These are phyloP conservation scores for Petrolisthes cinctipes DNA, from an alignment of 2,888 invertebrate genomes.

Conservation along the genomic window DNA sequence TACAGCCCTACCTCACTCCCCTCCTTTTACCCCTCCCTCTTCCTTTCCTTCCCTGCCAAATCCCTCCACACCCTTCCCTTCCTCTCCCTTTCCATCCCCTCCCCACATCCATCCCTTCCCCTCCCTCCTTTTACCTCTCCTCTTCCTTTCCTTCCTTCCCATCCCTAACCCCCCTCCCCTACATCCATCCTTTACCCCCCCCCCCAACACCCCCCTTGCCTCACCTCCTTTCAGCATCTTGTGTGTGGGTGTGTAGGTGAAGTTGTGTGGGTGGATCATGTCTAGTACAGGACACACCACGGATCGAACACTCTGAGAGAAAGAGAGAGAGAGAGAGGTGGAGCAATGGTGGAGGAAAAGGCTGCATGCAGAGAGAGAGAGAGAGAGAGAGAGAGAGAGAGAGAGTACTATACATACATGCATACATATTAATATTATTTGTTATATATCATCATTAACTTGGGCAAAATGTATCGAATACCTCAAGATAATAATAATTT, in stretches of 20 bases:
- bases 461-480: background rate
- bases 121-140: background rate
- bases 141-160: background rate
- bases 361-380: background rate
- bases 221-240: constrained; percentile 71
- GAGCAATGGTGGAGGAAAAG: background rate
- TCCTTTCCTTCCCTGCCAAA: background rate
- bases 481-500: background rate
- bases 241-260: constrained; percentile 69
- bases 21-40: background rate
- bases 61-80: no score
- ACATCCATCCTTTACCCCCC: background rate
- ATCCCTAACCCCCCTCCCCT: background rate
- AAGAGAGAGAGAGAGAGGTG: constrained; percentile 6
- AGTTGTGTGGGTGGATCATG: constrained; percentile 70
- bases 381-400: background rate
- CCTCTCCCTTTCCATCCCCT: background rate
- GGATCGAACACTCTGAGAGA: constrained; percentile 66
- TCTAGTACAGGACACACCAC: constrained; percentile 72
- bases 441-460: background rate
- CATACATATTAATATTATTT: no score
- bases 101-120: background rate
- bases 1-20: background rate
- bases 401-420: background rate
- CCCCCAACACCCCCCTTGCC: background rate